Base-by-base conservation (phyloP, 2,888 invertebrate genomes). In the Drosophila prolongata region DNA sequence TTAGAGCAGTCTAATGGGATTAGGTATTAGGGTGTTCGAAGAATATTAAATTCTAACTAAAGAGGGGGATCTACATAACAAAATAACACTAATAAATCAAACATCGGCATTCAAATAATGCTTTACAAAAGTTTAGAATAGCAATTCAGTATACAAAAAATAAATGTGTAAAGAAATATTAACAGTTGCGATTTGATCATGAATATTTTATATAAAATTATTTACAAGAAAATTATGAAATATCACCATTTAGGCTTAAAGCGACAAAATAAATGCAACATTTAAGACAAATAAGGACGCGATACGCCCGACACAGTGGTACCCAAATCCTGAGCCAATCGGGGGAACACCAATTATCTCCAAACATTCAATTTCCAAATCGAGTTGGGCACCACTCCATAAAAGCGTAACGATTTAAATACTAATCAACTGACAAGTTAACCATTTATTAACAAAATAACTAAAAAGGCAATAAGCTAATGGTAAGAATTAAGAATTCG, bases 301-400 rank as follows among this genome's bases (percentile, higher is more conserved):
- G 52, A 13, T n/a, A 65, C 43, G 64, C 64, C 43, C 43, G 19
- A 34, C 62, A 65, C 64, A 65, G 64, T 65, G 64, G 64, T 52
- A 30, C 52, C 62, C 35, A 65, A 62, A 62, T 30, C 58, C 30
- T 9, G 6, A 19, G 40, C 55, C 58, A 38, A 57, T 57, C 53
- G 8, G 16, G 13, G 16, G n/a, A 1, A 27, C 34, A 16, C 14
- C 14, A 44, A 30, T 37, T 11, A n/a, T 30, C 30, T 27, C 24
- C 30, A 49, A 9, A 13, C 34, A 27, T 2, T n/a, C 3, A 40
- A 42, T 43, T 50, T 42, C 8, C 9, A 59, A 60, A 42, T 16
- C 35, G 19, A 47, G n/a, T 49, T 61, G 62, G 62, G 62, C 49
- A 49, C 62, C 62, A 64, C 62, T 64, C 62, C 35, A 49, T 42